Evolutionary conservation across 1,140 invertebrate genomes (phyloP).

Genomic region (Bicyclus anynana): DNA sequence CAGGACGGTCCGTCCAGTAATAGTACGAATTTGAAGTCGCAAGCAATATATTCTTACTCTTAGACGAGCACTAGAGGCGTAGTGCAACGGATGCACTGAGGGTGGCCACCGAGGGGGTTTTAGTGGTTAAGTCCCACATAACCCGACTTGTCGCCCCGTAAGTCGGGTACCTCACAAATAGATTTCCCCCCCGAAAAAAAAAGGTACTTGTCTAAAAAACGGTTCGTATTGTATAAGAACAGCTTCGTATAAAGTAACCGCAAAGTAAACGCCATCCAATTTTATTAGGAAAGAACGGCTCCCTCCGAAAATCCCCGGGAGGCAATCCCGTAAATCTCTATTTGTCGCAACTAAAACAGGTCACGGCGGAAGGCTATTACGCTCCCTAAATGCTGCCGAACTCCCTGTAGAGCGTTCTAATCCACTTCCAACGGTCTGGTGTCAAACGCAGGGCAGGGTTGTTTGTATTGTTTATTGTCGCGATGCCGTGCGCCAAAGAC

Average conservation of each 20-base stretch:
- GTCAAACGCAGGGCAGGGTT: constrained; percentile 72
- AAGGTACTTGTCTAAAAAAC: too few relatives aligned
- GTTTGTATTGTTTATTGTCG: constrained; percentile 77
- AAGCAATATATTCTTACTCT: too few relatives aligned
- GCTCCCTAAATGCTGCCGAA: constrained; percentile 73
- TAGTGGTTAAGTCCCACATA: too few relatives aligned
- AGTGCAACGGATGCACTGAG: too few relatives aligned
- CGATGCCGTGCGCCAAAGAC: constrained; percentile 61
- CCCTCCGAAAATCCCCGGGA: constrained; percentile 55
- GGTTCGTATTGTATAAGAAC: constrained; percentile 19
- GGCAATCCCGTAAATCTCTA: constrained; percentile 74
- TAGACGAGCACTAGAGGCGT: too few relatives aligned
- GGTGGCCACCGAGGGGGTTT: too few relatives aligned
- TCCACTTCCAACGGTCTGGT: constrained; percentile 73
- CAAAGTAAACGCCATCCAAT: constrained; percentile 69
- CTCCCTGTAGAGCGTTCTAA: constrained; percentile 71
- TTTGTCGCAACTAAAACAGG: constrained; percentile 76
- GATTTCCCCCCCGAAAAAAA: too few relatives aligned
- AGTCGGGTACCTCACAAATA: too few relatives aligned
- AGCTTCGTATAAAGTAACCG: constrained; percentile 50
- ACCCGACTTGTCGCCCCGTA: too few relatives aligned
- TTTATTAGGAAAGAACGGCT: constrained; percentile 63
- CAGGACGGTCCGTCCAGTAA: too few relatives aligned
- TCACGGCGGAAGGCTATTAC: constrained; percentile 74
- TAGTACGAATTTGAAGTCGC: too few relatives aligned